These are phyloP conservation scores for Aptenodytes forsteri DNA, from an alignment of 2,113 vertebrate species.

Conservation along the genomic window DNA sequence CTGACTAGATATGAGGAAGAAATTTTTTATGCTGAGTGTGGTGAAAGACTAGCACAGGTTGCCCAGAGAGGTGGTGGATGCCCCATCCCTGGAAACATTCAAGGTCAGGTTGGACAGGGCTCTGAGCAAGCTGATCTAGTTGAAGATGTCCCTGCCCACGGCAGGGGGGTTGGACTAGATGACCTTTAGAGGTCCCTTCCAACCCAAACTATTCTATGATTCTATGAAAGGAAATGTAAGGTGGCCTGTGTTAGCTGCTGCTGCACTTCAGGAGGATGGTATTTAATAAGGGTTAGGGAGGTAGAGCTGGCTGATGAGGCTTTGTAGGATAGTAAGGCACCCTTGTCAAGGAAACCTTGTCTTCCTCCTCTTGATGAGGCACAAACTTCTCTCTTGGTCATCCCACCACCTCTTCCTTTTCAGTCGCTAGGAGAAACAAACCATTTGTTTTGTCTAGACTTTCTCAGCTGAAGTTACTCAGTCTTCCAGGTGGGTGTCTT, in stretches of 20 bases:
- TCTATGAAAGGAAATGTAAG: not conserved
- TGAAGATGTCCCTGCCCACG: too few species aligned
- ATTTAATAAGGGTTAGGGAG: not conserved
- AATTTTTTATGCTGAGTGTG: too few species aligned
- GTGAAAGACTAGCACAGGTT: too few species aligned
- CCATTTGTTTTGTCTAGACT: conserved; percentile 40
- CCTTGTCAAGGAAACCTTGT: not conserved
- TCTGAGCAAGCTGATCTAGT: too few species aligned
- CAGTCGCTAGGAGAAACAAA: not conserved
- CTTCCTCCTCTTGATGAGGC: not conserved
- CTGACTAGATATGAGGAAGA: too few species aligned
- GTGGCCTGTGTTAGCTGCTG: not conserved
- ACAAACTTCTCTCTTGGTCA: not conserved
- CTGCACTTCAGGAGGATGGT: not conserved
- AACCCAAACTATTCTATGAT: too few species aligned
- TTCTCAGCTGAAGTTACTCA: not conserved
- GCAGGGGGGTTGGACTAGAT: too few species aligned
- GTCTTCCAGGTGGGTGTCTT: conserved; percentile 31
- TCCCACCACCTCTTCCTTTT: conserved; percentile 16
- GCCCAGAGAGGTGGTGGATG: too few species aligned
- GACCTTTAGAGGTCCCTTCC: too few species aligned
- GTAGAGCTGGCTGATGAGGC: not conserved
- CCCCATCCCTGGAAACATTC: too few species aligned
- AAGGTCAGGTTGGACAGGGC: too few species aligned
- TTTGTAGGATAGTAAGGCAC: not conserved